phyloP scores from a whole-genome alignment of 2,888 invertebrate genomes.

The Athalia cordata region DNA sequence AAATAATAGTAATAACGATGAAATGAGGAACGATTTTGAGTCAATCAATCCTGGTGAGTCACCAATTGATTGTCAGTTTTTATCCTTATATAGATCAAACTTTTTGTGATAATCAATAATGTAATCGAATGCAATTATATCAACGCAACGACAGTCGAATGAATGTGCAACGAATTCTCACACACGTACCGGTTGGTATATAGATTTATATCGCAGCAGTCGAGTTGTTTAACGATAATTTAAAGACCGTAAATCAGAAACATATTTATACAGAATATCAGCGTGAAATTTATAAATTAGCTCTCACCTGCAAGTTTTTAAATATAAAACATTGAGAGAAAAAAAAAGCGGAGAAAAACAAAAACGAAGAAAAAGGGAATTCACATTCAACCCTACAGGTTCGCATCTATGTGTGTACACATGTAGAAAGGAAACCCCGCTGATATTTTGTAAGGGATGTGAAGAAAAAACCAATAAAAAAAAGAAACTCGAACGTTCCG shows the following conservation, averaged over 20 bases:
- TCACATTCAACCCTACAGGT: conserved; percentile 49
- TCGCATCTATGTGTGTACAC: conserved; percentile 64
- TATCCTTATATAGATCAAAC: neutral
- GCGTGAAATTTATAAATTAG: conserved; percentile 71
- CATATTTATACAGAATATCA: conserved; percentile 65
- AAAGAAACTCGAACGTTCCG: neutral
- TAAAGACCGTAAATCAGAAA: conserved; percentile 69
- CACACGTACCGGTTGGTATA: conserved; percentile 5
- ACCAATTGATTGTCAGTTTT: neutral
- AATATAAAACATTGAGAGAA: too few relatives aligned
- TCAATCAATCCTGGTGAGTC: neutral
- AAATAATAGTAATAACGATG: too few relatives aligned
- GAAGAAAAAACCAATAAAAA: neutral
- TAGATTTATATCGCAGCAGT: conserved; percentile 55
- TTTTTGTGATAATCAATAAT: neutral
- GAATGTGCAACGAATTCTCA: neutral
- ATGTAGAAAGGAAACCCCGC: conserved; percentile 58
- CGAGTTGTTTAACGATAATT: conserved; percentile 64
- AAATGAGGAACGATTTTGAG: neutral
- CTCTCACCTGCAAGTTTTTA: conserved; percentile 66
- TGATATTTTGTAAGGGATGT: conserved; percentile 39
- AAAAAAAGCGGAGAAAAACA: too few relatives aligned
- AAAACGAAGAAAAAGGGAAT: too few relatives aligned
- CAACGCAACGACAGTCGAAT: neutral
- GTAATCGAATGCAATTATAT: neutral